Base-by-base conservation (phyloP, 2,113 vertebrate species). In the Zeus faber region DNA sequence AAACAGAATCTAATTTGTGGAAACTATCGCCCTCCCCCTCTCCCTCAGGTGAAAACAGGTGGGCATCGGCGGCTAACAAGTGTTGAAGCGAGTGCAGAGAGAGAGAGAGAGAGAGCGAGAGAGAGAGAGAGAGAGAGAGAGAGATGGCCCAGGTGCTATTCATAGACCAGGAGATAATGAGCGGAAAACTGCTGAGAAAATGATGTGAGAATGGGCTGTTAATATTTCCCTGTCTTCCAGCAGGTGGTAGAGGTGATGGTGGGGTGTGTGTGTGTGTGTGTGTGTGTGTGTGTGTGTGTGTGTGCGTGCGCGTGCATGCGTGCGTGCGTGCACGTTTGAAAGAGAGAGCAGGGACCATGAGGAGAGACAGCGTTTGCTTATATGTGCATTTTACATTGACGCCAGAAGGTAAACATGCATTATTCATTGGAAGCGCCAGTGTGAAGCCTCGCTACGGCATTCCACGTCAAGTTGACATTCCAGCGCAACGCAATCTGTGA, bases 121-220 rank as follows among this genome's bases (percentile, higher is more conserved):
- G n/a, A n/a, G n/a, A n/a, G n/a, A n/a, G n/a, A n/a, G n/a, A n/a
- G n/a, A n/a, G n/a, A n/a, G n/a, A n/a, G n/a, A n/a, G n/a, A n/a
- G n/a, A n/a, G n/a, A n/a, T n/a, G n/a, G n/a, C n/a, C n/a, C 70
- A 67, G 71, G 62, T 73, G 77, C 72, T 84, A 79, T 84, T 82
- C 77, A 73, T 67, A 71, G 74, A 65, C 60, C 53, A 44, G n/a
- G 56, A 70, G 62, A 78, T 82, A 85, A 82, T 79, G 74, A 80
- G 72, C 37, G 35, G 23, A 46, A 62, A 72, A 69, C 48, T 64
- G 55, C 51, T 44, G 41, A 54, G 54, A 48, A 40, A 60, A 74
- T 62, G 43, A 54, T 58, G 49, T 40, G 49, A 33, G 35, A 65
- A 63, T 25, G 51, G 51, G 51, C 35, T 63, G 9, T 41, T 63